These are phyloP conservation scores for Neoarius graeffei DNA, from an alignment of 2,113 vertebrate genomes.

Conservation along the genomic window DNA sequence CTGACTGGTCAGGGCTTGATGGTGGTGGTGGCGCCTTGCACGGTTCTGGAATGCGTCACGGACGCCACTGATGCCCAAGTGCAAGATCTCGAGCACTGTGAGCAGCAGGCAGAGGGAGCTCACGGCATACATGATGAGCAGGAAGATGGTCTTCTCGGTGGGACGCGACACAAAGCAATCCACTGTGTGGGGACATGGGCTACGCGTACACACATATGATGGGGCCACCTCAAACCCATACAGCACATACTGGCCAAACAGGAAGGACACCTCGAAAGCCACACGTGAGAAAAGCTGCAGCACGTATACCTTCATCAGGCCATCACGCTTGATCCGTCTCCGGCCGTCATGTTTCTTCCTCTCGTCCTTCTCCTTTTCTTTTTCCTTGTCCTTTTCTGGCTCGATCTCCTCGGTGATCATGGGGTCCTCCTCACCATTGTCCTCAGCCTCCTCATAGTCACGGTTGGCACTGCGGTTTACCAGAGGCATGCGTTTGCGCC, in stretches of 20 bases:
- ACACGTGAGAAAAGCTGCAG: conserved; percentile 82
- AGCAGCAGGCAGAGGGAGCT: conserved; percentile 84
- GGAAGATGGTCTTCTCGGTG: conserved; percentile 90
- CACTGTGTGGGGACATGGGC: conserved; percentile 85
- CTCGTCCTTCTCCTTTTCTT: conserved; percentile 71
- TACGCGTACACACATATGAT: conserved; percentile 80
- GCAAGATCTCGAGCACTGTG: conserved; percentile 83
- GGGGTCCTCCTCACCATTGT: conserved; percentile 86
- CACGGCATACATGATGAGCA: conserved; percentile 86
- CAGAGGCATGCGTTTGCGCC: conserved; percentile 71
- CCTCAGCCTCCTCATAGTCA: conserved; percentile 87
- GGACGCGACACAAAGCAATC: conserved; percentile 90
- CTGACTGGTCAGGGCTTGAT: conserved; percentile 69
- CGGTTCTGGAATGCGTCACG: conserved; percentile 75
- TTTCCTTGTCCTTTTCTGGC: conserved; percentile 76
- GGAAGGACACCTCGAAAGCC: conserved; percentile 79
- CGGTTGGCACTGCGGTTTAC: conserved; percentile 77
- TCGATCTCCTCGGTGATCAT: conserved; percentile 88
- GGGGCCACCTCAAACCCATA: conserved; percentile 83
- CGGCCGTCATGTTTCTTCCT: conserved; percentile 80
- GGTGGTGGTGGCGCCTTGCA: conserved; percentile 43
- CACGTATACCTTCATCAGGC: conserved; percentile 87
- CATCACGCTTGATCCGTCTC: conserved; percentile 83
- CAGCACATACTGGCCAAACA: conserved; percentile 85
- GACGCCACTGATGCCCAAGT: conserved; percentile 82